Percentiles rank a stretch among this genome's conserved stretches.
Evolutionary conservation across 2,888 invertebrate genomes (phyloP).

Genomic region (Oscheius sp.): DNA sequence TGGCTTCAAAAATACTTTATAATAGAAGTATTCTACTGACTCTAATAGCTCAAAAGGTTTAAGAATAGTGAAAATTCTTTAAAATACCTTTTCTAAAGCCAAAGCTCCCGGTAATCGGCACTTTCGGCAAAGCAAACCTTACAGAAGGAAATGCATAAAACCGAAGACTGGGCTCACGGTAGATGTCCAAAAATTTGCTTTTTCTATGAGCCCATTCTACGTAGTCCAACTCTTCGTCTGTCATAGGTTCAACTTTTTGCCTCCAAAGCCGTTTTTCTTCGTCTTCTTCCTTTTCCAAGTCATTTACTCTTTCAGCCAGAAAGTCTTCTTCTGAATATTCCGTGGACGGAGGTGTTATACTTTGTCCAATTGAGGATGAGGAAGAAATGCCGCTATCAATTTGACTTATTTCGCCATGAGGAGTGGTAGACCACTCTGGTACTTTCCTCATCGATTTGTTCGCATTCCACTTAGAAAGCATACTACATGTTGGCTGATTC

Average conservation of each 20-base stretch:
- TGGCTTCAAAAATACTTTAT: too few relatives aligned
- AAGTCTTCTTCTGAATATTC: background rate
- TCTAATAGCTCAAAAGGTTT: too few relatives aligned
- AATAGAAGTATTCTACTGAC: too few relatives aligned
- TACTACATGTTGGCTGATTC: constrained; percentile 7
- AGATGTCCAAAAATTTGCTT: constrained; percentile 41
- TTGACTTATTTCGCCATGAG: background rate
- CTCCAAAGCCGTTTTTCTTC: constrained; percentile 7
- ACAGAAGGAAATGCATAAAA: constrained; percentile 42
- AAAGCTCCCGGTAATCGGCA: background rate
- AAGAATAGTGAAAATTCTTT: too few relatives aligned
- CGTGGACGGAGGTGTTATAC: background rate
- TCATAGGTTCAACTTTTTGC: constrained; percentile 35
- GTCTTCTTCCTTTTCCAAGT: background rate
- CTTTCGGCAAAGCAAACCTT: constrained; percentile 27
- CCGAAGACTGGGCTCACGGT: constrained; percentile 41
- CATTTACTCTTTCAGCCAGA: background rate
- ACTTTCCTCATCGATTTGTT: background rate
- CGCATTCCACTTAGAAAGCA: background rate
- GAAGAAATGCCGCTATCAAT: constrained; percentile 10
- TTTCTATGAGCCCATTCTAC: constrained; percentile 48
- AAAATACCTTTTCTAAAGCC: background rate
- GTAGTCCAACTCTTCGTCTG: constrained; percentile 42
- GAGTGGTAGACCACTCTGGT: too few relatives aligned
- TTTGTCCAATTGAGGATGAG: background rate